Percentiles rank a stretch among this genome's conserved stretches.
phyloP scores from a whole-genome alignment of 2,888 invertebrate genomes.

The Penaeus monodon region DNA sequence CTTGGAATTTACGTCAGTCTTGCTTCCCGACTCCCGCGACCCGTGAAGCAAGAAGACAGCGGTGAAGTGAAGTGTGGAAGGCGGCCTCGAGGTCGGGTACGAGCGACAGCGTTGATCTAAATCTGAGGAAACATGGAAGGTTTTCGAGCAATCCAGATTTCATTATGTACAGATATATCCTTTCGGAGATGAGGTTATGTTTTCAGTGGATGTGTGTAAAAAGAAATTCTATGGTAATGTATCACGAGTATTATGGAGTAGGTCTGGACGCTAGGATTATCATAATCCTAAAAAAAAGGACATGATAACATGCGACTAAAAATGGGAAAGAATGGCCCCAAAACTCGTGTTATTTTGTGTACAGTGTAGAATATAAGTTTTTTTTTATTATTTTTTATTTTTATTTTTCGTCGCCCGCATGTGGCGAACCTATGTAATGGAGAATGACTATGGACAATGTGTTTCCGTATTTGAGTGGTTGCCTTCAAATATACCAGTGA shows the following conservation, averaged over 20 bases:
- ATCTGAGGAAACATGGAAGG: neutral
- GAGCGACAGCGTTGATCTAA: neutral
- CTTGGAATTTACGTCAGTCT: no score
- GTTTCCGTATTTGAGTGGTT: conserved; percentile 56
- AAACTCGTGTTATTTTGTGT: conserved; percentile 60
- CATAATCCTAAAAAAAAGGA: neutral
- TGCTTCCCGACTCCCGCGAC: no score
- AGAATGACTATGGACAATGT: conserved; percentile 35
- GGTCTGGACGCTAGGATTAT: conserved; percentile 21
- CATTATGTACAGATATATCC: conserved; percentile 37
- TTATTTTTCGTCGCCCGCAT: no score
- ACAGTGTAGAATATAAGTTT: conserved; percentile 54
- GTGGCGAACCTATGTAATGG: conserved; percentile 42
- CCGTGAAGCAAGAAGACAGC: no score
- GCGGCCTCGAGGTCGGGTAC: no score
- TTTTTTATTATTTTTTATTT: no score
- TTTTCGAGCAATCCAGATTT: conserved; percentile 48
- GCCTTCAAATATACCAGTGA: conserved; percentile 53
- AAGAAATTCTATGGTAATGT: conserved; percentile 34
- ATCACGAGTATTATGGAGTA: conserved; percentile 22
- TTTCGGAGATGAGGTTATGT: conserved; percentile 12
- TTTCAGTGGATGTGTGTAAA: conserved; percentile 37
- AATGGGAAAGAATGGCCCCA: conserved; percentile 36
- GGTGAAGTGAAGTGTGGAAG: no score
- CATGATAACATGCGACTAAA: neutral